A percentile compares a stretch with the other conserved stretches of the same genome.
Conservation (phyloP, 2,888 invertebrate genomes). For the Acleris holmiana region DNA sequence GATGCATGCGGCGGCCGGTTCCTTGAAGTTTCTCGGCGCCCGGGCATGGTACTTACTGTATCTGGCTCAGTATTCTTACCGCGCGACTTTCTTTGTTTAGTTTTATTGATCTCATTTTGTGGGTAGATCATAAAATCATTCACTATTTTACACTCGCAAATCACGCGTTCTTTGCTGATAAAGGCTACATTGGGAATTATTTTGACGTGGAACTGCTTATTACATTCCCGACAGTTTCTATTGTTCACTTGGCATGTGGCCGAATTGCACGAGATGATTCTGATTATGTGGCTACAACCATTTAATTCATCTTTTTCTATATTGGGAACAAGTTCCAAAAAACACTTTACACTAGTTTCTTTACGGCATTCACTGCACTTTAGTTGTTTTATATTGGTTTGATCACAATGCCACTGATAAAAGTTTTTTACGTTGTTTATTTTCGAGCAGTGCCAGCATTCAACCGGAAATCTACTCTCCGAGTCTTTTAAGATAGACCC, state of each 20-base stretch:
- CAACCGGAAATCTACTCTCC: constrained; percentile 4
- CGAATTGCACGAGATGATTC: constrained; percentile 14
- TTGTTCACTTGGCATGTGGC: constrained; percentile 11
- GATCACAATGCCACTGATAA: constrained; percentile 18
- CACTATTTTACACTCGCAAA: constrained; percentile 16
- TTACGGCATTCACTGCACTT: constrained; percentile 16
- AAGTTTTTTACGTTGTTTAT: constrained; percentile 16
- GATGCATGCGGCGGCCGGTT: too few relatives aligned
- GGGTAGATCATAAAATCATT: constrained; percentile 19
- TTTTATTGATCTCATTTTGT: background rate
- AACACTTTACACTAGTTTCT: constrained; percentile 18
- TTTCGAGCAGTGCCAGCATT: constrained; percentile 22
- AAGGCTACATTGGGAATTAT: constrained; percentile 2
- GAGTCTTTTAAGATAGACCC: constrained; percentile 17
- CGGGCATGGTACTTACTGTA: background rate
- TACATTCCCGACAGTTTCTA: constrained; percentile 19
- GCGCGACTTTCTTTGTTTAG: constrained; percentile 15
- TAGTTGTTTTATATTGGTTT: constrained; percentile 23
- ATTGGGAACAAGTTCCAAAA: constrained; percentile 11
- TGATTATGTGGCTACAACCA: constrained; percentile 10
- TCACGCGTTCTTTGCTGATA: constrained; percentile 15
- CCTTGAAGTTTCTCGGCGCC: too few relatives aligned
- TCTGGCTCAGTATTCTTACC: background rate
- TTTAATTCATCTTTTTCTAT: constrained; percentile 17
- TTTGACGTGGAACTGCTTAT: constrained; percentile 19